Base-by-base conservation (phyloP, 2,797 vertebrate species). In the Rhyacichthys aspro region DNA sequence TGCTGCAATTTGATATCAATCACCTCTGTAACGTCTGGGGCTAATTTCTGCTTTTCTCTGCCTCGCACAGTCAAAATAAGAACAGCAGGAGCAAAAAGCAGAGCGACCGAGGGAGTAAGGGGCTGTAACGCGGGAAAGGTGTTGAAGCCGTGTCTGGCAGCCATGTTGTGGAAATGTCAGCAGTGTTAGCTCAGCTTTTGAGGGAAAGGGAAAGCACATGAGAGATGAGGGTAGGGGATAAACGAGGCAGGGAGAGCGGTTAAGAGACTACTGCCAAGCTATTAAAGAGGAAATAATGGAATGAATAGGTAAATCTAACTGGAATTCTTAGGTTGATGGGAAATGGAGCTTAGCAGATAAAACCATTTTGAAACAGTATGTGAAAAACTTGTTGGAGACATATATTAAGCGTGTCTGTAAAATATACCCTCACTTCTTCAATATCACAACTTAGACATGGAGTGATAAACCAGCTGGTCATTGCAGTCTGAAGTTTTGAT, bases 131-230 rank as follows among this genome's bases (percentile, higher is more conserved):
- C 55, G 53, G 75, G 59, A 72, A 69, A 86, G 83, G 83, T 85
- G 81, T 74, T 47, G 84, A 72, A 74, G 76, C 66, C 83, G 90
- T 90, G 76, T 90, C 93, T 93, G 91, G 49, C 80, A 85, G 90
- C 82, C 86, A 79, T 90, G 77, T 92, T 94, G 92, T 90, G 90
- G 89, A 94, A 94, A 95, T 94, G 92, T 96, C 93, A 94, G 88
- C 79, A 42, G 84, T 78, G 78, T 74, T 78, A 70, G 86, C 88
- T 88, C 90, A 70, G 74, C 48, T 38, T 42, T 47, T 58, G 74
- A 17, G 12, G 47, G 79, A 89, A 65, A 55, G 45, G 45, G 55
- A 39, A 46, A 59, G 14, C 2, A 3, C 44, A 47, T 8, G 8
- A 64, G 45, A 57, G 41, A 42, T 17, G n/a, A 56, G 11, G 42